Base-by-base conservation (phyloP, 1,140 invertebrate species). In the Anastrepha obliqua region DNA sequence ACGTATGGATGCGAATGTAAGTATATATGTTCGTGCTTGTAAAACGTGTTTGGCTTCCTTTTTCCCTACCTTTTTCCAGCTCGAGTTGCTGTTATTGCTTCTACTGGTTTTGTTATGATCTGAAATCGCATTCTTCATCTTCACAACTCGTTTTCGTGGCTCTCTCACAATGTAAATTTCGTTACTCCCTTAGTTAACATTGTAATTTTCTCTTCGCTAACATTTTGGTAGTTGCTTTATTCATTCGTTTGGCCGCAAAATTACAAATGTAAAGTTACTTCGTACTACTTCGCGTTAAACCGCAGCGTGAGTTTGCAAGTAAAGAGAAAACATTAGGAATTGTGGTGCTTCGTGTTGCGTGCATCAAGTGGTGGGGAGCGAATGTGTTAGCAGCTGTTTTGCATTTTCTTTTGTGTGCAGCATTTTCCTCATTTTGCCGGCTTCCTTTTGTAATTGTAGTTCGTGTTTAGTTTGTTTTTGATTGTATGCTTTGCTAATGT, bases 41-140 rank as follows among this genome's bases (percentile, higher is more conserved):
- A 67, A 86, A 86, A 86, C 86, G 86, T 86, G 86, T 86, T 86
- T 86, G 86, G 60, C 86, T 86, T 86, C 86, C 60, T 86, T 58
- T 59, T 8, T 42, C 47, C 85, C 13, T 42, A 8, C 85, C 47
- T 86, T 86, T 86, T 62, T 62, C 13, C 81, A 20, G 85, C 85
- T 13, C 29, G 11, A 11, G 17, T 86, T 60, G 85, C 13, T 5
- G 6, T 29, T 29, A 29, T 62, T 86, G 55, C 39, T 7, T 60
- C n/a, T 81, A 55, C 62, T 67, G 13, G 62, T 55, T 64, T 70
- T 20, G 47, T 55, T 67, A 58, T 51, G 29, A 15, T 87, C 60
- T 62, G 17, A 51, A 65, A 29, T 65, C 47, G 17, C 58, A 70
- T 87, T 87, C 62, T 87, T 87, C 44, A 70, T 20, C n/a, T 51